Percentiles rank a stretch among this genome's conserved stretches.
Evolutionary conservation across 2,113 vertebrate genomes (phyloP).

Genomic region (Sprattus sprattus): DNA sequence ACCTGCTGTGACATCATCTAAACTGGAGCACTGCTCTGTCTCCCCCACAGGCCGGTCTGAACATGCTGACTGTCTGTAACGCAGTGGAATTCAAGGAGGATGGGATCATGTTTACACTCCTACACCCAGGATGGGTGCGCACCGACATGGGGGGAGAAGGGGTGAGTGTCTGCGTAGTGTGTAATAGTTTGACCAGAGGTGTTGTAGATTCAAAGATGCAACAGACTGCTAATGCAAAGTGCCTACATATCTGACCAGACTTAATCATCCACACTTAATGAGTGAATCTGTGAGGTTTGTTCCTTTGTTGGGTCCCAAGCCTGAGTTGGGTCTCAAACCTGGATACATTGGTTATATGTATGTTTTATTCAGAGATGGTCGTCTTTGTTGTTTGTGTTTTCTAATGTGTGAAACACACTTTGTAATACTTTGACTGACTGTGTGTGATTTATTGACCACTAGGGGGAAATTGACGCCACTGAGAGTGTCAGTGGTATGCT

Average conservation of each 20-base stretch:
- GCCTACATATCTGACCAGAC: too few relatives aligned
- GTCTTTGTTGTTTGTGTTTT: too few relatives aligned
- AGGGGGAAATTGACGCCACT: constrained; percentile 47
- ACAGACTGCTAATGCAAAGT: neutral
- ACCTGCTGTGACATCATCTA: neutral
- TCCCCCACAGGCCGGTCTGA: constrained; percentile 32
- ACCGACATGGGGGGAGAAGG: constrained; percentile 46
- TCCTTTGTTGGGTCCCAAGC: too few relatives aligned
- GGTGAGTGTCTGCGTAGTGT: constrained; percentile 30
- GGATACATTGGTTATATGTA: too few relatives aligned
- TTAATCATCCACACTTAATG: neutral
- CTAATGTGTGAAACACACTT: too few relatives aligned
- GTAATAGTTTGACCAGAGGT: neutral
- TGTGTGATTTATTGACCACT: constrained; percentile 34
- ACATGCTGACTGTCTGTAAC: constrained; percentile 41
- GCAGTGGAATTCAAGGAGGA: constrained; percentile 44
- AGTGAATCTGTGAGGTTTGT: neutral
- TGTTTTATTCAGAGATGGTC: too few relatives aligned
- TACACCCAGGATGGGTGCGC: constrained; percentile 50
- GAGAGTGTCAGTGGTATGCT: constrained; percentile 49
- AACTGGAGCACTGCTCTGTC: neutral
- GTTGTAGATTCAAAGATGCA: neutral
- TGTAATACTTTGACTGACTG: too few relatives aligned
- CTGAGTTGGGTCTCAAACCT: too few relatives aligned
- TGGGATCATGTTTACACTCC: constrained; percentile 47